Evolutionary conservation across 2,113 vertebrate genomes (phyloP).

Genomic region (Crypturellus undulatus): DNA sequence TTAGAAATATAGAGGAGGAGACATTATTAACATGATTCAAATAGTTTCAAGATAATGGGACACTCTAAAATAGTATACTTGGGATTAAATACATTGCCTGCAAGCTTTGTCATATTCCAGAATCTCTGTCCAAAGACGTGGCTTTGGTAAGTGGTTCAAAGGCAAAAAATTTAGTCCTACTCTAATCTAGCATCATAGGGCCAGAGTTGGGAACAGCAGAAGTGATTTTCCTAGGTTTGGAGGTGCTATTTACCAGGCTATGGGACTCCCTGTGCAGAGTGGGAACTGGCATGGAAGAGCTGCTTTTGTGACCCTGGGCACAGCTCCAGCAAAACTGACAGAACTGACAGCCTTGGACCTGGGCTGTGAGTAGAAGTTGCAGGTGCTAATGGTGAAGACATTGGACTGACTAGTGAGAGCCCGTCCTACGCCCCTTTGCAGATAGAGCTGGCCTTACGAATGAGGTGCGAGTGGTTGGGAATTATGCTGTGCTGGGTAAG

Average conservation of each 20-base stretch:
- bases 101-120: not conserved
- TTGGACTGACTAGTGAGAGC: not conserved
- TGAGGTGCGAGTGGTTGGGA: not conserved
- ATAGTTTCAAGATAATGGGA: not conserved
- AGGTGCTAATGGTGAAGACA: not conserved
- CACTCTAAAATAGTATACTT: not conserved
- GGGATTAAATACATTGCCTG: rapidly evolving
- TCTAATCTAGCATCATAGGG: not conserved
- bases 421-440: not conserved
- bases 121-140: not conserved
- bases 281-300: not conserved
- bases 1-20: not conserved
- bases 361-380: not conserved
- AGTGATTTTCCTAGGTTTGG: not conserved
- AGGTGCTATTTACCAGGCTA: not conserved
- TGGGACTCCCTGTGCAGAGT: not conserved
- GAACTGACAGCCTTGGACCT: too few relatives aligned
- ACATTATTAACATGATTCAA: not conserved
- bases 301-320: not conserved
- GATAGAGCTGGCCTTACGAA: not conserved
- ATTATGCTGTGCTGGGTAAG: not conserved
- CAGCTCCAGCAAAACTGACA: not conserved
- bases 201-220: not conserved
- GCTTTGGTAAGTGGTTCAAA: not conserved
- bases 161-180: not conserved